Conservation (phyloP, 2,797 vertebrate species). For the Spondyliosoma cantharus region DNA sequence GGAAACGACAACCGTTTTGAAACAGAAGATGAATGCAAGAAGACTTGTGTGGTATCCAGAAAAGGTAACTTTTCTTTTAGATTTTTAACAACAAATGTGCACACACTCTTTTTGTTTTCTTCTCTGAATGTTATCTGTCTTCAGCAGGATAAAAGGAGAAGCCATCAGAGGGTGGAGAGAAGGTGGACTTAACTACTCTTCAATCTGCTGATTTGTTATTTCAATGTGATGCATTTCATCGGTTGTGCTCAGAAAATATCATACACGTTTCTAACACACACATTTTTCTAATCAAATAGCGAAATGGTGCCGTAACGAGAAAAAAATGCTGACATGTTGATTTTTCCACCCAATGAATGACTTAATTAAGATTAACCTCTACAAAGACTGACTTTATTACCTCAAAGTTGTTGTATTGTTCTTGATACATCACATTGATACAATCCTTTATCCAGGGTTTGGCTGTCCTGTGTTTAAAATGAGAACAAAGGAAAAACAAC, state of each 20-base stretch:
- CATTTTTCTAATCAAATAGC: constrained; percentile 9
- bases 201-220: constrained; percentile 20
- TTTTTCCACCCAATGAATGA: constrained; percentile 6
- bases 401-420: constrained; percentile 29
- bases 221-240: constrained; percentile 44
- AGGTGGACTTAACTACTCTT: constrained; percentile 11
- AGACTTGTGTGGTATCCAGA: constrained; percentile 81
- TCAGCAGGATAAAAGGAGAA: constrained; percentile 68
- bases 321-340: constrained; percentile 10
- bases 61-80: constrained; percentile 72
- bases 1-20: constrained; percentile 90
- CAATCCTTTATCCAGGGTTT: constrained; percentile 10
- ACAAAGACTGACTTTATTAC: constrained; percentile 38
- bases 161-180: constrained; percentile 24
- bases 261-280: constrained; percentile 41
- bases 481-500: constrained; percentile 6
- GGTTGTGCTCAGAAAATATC: constrained; percentile 27
- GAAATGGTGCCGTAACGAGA: constrained; percentile 2
- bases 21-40: constrained; percentile 87
- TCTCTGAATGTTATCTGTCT: constrained; percentile 26
- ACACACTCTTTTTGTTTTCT: neutral
- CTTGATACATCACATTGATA: constrained; percentile 7
- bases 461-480: constrained; percentile 17
- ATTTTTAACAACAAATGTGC: neutral
- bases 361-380: neutral